Base-by-base conservation (phyloP, 1,140 invertebrate genomes). In the Phenacoccus solenopsis region DNA sequence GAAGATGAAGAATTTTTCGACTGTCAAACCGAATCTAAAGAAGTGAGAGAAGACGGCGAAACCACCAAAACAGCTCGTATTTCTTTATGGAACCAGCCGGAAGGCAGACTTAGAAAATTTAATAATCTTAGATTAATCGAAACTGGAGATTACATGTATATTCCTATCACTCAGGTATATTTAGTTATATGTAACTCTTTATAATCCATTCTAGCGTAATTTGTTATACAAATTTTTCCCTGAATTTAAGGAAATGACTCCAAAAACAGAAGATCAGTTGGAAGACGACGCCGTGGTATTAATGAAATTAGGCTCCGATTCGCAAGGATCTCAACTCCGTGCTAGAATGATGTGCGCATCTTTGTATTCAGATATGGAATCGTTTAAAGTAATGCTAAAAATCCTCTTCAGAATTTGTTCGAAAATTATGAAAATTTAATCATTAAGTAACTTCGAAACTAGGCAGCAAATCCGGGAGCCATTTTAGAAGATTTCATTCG, bases 241-340 rank as follows among this genome's bases (percentile, higher is more conserved):
- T 56, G 28, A 70, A n/a, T 70, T 69, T 13, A 72, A 84, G 81
- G 94, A 98, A 76, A 90, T 91, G 0, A 90, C 93, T 0, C 94
- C 96, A 4, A 94, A 98, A 83, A 98, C 96, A 2, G 96, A 98
- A 78, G 96, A 98, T 80, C 90, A 96, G 79, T 78, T 98, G 57
- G 90, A 96, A 75, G 92, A 96, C 77, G 94, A 98, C 72, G 88
- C 92, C 0, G 90, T 96, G 78, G 86, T 93, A 10, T 85, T 98
- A 82, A 83, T 90, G 69, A 87, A 92, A 73, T 80, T 98, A 0
- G 94, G 93, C 20, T 88, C 90, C 12, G 88, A 92, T 74, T 87
- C 90, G 21, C 87, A 90, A 74, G 90, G 88, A 1, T 88, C 88
- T 1, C 88, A 93, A 78, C 81, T 96, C 61, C 84, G 94, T 64